phyloP scores from a whole-genome alignment of 2,113 vertebrate genomes.

The Propithecus coquereli region DNA sequence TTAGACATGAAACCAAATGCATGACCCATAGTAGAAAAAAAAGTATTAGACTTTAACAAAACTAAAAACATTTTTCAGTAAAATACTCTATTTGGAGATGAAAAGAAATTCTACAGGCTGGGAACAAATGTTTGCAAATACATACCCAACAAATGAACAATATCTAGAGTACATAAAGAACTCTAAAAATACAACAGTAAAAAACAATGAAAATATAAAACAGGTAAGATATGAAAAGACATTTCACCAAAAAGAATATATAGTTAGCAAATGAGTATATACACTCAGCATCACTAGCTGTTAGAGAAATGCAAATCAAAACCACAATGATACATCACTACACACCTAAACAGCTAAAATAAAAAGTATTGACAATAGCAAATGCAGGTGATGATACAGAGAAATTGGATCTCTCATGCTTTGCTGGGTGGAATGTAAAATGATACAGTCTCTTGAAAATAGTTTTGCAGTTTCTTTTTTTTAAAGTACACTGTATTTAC shows the following conservation, averaged over 20 bases:
- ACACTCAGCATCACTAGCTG: not conserved
- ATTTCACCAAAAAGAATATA: not conserved
- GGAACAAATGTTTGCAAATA: not conserved
- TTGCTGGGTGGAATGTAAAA: not conserved
- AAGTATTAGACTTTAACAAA: not conserved
- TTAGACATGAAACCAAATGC: not conserved
- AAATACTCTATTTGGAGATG: not conserved
- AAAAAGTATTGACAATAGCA: not conserved
- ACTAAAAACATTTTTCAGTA: not conserved
- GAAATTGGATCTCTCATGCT: not conserved
- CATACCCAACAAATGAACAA: not conserved
- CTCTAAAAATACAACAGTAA: not conserved
- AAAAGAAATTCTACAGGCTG: not conserved
- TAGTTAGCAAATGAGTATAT: not conserved
- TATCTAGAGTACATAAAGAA: not conserved
- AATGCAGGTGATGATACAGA: not conserved
- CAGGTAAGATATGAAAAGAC: not conserved
- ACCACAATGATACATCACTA: not conserved
- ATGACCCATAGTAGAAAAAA: not conserved
- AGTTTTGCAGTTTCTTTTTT: not conserved
- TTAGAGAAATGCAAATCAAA: not conserved
- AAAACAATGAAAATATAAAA: not conserved
- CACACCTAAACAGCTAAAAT: not conserved
- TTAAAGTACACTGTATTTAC: not conserved
- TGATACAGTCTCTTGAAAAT: not conserved